phyloP scores from a whole-genome alignment of 1,140 invertebrate genomes.

The Oncopodura yosiiana region DNA sequence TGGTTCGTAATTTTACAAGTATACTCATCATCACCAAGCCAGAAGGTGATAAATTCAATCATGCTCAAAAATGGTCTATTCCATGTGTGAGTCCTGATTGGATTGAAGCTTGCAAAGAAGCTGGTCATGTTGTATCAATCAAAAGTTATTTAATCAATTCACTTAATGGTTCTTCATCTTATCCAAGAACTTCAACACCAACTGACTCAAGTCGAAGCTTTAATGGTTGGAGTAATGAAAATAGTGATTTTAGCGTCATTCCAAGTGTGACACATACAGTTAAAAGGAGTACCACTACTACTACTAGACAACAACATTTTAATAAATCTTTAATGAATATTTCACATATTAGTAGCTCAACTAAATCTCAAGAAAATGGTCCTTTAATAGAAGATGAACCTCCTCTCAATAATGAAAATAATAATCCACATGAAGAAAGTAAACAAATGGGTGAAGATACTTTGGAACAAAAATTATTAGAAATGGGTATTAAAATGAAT shows the following conservation, averaged over 20 bases:
- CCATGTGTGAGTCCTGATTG: constrained; percentile 61
- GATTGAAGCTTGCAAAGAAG: constrained; percentile 63
- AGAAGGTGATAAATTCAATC: constrained; percentile 68
- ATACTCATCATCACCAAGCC: constrained; percentile 47
- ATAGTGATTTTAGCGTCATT: too few species aligned
- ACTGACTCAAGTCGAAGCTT: too few species aligned
- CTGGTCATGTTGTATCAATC: constrained; percentile 60
- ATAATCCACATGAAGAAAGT: not conserved
- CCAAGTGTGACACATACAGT: too few species aligned
- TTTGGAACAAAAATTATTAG: not conserved
- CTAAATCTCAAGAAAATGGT: too few species aligned
- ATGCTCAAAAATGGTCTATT: constrained; percentile 62
- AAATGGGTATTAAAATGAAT: not conserved
- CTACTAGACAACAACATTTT: too few species aligned
- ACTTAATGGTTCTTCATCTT: too few species aligned
- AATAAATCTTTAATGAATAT: too few species aligned
- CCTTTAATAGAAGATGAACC: too few species aligned
- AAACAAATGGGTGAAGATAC: not conserved
- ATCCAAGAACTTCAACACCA: not conserved
- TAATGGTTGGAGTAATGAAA: too few species aligned
- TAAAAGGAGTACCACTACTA: too few species aligned
- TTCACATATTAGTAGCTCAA: too few species aligned
- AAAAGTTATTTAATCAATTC: constrained; percentile 54
- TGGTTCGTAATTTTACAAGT: constrained; percentile 40
- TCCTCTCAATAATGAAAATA: too few species aligned